Evolutionary conservation across 2,113 vertebrate genomes (phyloP), one percentile per base, ranked within the genome.

Genomic region (Psephotus haematonotus): DNA sequence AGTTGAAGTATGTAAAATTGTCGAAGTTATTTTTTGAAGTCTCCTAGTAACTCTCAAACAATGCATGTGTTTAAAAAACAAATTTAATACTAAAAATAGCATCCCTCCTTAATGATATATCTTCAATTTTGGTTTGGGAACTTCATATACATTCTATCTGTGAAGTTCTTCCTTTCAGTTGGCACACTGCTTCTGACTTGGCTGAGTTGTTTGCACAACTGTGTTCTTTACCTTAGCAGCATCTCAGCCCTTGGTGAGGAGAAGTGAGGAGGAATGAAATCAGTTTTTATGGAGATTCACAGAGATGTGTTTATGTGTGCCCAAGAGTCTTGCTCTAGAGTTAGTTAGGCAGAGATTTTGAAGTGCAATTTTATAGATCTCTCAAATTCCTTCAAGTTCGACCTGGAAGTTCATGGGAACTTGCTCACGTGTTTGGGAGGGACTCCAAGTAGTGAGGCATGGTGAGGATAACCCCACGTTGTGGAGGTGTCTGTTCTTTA

Each of bases 391-490:
- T 83, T 80, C 24, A 63, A 0, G 33, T 72, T 68, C 91, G 23
- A 37, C 11, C 14, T 60, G 71, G 52, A 50, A 28, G 35, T 43
- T 39, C 11, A 25, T 20, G 29, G 35, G 25, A 41, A 33, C 9
- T 59, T 53, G 31, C 47, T 63, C 2, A 22, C 1, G 0, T 68
- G 25, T 71, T 68, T 75, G 31, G 37, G 55, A 65, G 46, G 15
- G 17, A 11, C n/a, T 85, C 9, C 17, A 17, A 8, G 6, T 6
- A 31, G 7, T 0, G 0, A 90, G 69, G 27, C 2, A 1, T 18
- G 24, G n/a, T 53, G 83, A 68, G 75, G 55, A 35, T 29, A 78
- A 10, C 17, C 39, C 5, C 41, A 23, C 7, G 29, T 35, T 33
- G 6, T 35, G 79, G 23, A 47, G 17, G 8, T 63, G 41, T 16